Conservation (phyloP, 2,113 vertebrate species). For the Oenanthe oenanthe region DNA sequence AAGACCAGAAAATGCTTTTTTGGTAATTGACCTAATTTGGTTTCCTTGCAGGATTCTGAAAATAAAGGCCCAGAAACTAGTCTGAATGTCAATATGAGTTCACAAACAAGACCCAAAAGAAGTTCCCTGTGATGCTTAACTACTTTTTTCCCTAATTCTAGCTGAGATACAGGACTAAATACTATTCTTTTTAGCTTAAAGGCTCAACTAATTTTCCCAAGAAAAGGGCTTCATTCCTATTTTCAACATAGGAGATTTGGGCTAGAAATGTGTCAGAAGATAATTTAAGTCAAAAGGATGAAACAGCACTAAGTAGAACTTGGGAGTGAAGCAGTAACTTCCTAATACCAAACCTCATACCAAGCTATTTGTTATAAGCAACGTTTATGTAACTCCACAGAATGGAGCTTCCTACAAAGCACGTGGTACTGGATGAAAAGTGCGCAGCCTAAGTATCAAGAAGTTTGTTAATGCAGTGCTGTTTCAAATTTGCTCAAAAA, state of each 20-base stretch:
- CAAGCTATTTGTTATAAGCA: not conserved
- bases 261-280: not conserved
- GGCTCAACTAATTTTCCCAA: not conserved
- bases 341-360: not conserved
- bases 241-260: not conserved
- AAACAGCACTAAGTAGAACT: not conserved
- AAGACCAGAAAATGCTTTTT: conserved; percentile 81
- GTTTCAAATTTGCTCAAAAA: not conserved
- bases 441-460: not conserved
- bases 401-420: not conserved
- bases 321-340: not conserved
- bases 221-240: not conserved
- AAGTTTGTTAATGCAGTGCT: not conserved
- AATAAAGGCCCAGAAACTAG: conserved; percentile 49
- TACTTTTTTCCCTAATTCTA: not conserved
- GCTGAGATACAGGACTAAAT: not conserved
- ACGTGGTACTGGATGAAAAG: not conserved
- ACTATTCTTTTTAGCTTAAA: not conserved
- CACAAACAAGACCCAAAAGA: not conserved
- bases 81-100: not conserved
- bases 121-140: not conserved
- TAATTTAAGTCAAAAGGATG: not conserved
- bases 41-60: conserved; percentile 85
- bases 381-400: not conserved
- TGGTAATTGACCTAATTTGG: conserved; percentile 83